phyloP scores from a whole-genome alignment of 1,140 invertebrate species.

The Leucophenga varia region DNA sequence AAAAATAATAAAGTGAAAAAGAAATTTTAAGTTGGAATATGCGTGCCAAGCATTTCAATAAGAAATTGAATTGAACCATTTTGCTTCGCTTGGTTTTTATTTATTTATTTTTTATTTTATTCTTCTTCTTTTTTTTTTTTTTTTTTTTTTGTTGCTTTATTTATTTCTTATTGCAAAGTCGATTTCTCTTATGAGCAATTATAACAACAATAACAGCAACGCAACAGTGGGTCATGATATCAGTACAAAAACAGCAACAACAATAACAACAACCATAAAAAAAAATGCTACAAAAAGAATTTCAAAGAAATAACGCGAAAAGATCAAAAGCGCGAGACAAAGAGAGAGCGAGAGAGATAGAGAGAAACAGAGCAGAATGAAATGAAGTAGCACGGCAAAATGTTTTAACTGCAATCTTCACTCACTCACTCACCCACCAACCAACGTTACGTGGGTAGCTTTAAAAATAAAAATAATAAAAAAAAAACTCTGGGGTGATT shows the following conservation, averaged over 20 bases:
- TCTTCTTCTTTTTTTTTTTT: not conserved
- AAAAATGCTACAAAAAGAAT: not conserved
- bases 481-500: no score
- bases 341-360: not conserved
- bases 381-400: no score
- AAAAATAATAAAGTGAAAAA: not conserved
- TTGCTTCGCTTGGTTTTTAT: not conserved
- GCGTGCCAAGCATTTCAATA: conserved; percentile 13
- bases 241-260: no score
- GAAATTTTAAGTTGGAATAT: not conserved
- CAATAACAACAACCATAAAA: no score
- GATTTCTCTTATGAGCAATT: not conserved
- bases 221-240: not conserved
- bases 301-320: not conserved
- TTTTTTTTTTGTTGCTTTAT: not conserved
- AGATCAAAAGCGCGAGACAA: not conserved
- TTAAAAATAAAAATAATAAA: no score
- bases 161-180: not conserved
- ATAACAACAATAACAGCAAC: not conserved
- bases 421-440: no score
- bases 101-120: not conserved
- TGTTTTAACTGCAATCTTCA: no score
- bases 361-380: no score
- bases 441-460: no score
- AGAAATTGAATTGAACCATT: not conserved